Conservation (phyloP, 2,888 invertebrate genomes). For the Clistopyga incitator region DNA sequence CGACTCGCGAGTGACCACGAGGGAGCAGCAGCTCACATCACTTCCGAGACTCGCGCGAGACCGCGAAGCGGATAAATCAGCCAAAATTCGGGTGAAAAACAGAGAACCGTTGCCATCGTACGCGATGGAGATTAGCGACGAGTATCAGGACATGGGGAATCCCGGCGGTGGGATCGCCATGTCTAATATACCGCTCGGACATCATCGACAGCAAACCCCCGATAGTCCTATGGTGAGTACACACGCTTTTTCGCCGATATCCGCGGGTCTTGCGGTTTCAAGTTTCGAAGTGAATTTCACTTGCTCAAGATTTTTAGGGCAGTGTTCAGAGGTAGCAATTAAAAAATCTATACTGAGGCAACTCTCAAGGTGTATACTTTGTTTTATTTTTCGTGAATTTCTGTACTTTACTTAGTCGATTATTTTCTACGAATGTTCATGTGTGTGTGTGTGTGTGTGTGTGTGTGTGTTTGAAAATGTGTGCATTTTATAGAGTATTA, state of each 20-base stretch:
- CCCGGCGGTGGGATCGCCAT: slow-evolving; percentile 79
- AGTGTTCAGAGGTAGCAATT: too few relatives aligned
- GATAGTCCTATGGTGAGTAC: slow-evolving; percentile 92
- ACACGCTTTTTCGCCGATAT: not conserved
- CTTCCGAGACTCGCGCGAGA: slow-evolving; percentile 47
- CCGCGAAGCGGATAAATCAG: slow-evolving; percentile 79
- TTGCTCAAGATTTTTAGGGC: too few relatives aligned
- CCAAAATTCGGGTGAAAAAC: slow-evolving; percentile 96
- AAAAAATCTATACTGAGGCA: too few relatives aligned
- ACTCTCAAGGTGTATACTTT: too few relatives aligned
- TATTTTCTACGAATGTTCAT: too few relatives aligned
- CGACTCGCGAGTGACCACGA: slow-evolving; percentile 24
- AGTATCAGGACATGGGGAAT: slow-evolving; percentile 81
- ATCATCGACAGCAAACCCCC: slow-evolving; percentile 86
- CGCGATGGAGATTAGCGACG: slow-evolving; percentile 89
- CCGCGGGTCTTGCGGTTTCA: too few relatives aligned
- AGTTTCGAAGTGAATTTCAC: too few relatives aligned
- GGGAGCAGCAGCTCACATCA: slow-evolving; percentile 6
- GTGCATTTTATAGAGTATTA: too few relatives aligned
- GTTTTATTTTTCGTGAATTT: too few relatives aligned
- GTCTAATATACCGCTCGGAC: slow-evolving; percentile 82
- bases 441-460: too few relatives aligned
- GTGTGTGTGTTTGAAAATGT: too few relatives aligned
- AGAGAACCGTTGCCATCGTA: slow-evolving; percentile 94
- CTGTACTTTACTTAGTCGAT: too few relatives aligned